Base-by-base conservation (phyloP, 2,888 invertebrate genomes). In the Macrosoma leucophasiata region DNA sequence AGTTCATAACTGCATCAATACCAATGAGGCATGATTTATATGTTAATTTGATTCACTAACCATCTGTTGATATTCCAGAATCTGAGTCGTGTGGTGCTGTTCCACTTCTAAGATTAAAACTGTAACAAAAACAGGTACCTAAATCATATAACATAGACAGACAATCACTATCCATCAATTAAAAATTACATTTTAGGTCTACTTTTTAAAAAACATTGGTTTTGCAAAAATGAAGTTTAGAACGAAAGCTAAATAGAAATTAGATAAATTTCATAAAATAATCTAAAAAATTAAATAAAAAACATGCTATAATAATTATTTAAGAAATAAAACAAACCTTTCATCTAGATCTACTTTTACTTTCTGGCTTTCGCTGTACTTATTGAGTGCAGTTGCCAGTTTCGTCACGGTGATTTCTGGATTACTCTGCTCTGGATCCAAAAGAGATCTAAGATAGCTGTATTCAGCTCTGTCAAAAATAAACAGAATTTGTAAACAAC, bases 1-100 rank as follows among this genome's bases (percentile, higher is more conserved):
- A n/a, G n/a, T n/a, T n/a, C n/a, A n/a, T n/a, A n/a, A n/a, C n/a
- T n/a, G n/a, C n/a, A n/a, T n/a, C n/a, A n/a, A n/a, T n/a, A n/a
- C n/a, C n/a, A n/a, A n/a, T n/a, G n/a, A n/a, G n/a, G n/a, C n/a
- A n/a, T n/a, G n/a, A n/a, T n/a, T n/a, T n/a, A 22, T 15, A 18
- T 33, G 8, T 14, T 22, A 19, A 11, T 13, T 20, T 13, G 19
- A 18, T n/a, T 25, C 11, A 36, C 63, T 66, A 59, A 82, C 84
- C 82, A 61, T 84, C 84, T 40, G 62, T 66, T 25, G 82, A 84
- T 53, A 84, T 82, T 33, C 84, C 84, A 0, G 82, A 82, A 43
- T 84, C 84, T 0, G 82, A 81, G 46, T 84, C 82, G 44, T 73
- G 76, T 10, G 77, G 76, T 12, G 51, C 63, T 37, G 63, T 64